Evolutionary conservation across 2,888 invertebrate species (phyloP).

Genomic region (Timandra comae): DNA sequence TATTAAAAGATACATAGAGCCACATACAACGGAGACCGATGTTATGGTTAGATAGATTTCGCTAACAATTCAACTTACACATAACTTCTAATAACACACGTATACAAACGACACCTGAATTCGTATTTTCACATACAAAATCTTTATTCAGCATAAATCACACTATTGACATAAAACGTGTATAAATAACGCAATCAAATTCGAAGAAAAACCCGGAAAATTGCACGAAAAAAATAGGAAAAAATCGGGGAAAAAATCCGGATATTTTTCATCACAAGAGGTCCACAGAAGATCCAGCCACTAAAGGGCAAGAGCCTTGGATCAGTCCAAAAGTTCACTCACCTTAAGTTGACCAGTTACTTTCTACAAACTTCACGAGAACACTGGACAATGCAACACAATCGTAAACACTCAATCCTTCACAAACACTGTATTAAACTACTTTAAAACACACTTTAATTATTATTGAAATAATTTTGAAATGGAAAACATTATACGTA

Average conservation of each 20-base stretch:
- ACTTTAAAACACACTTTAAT: constrained; percentile 40
- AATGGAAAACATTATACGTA: constrained; percentile 38
- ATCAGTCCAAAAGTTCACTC: constrained; percentile 50
- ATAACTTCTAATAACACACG: too few relatives aligned
- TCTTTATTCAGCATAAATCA: too few relatives aligned
- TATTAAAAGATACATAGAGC: too few relatives aligned
- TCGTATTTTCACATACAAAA: too few relatives aligned
- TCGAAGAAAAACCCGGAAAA: background rate
- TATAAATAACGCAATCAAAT: too few relatives aligned
- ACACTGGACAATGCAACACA: too few relatives aligned
- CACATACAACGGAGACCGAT: too few relatives aligned
- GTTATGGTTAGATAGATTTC: too few relatives aligned
- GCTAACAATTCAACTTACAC: too few relatives aligned
- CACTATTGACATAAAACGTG: too few relatives aligned
- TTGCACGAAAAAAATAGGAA: constrained; percentile 11
- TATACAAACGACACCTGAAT: too few relatives aligned
- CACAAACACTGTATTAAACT: constrained; percentile 38
- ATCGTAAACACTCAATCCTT: constrained; percentile 1
- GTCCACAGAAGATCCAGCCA: constrained; percentile 31
- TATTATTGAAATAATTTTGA: constrained; percentile 52
- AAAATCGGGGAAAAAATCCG: too few relatives aligned
- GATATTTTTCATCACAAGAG: constrained; percentile 12
- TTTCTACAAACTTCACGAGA: constrained; percentile 22
- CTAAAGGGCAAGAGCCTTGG: constrained; percentile 52
- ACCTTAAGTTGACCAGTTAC: constrained; percentile 48